phyloP scores from a whole-genome alignment of 2,113 vertebrate genomes.

The Meriones unguiculatus region DNA sequence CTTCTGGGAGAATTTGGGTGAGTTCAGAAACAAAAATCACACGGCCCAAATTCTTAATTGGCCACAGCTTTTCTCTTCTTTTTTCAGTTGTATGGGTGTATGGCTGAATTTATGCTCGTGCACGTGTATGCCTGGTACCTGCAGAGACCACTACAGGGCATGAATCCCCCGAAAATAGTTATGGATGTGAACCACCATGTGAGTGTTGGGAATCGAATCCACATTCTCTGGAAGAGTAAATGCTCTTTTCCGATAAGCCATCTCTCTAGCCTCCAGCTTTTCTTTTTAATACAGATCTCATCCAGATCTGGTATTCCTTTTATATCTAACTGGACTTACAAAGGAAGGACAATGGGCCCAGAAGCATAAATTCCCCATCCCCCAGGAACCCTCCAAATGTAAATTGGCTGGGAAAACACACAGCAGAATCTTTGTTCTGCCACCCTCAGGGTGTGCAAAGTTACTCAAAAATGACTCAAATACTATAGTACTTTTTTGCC shows the following conservation, averaged over 20 bases:
- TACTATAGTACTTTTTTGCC: conserved; percentile 19
- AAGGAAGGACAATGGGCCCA: conserved; percentile 74
- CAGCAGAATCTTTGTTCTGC: conserved; percentile 85
- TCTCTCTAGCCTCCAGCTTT: not conserved
- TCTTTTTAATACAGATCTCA: not conserved
- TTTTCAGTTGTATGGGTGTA: not conserved
- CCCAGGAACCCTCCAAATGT: conserved; percentile 83
- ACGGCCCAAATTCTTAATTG: not conserved
- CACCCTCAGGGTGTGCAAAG: conserved; percentile 78
- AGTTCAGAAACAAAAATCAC: conserved; percentile 44
- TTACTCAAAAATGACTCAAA: conserved; percentile 64
- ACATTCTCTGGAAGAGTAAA: not conserved
- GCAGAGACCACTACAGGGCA: not conserved
- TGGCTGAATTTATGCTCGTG: not conserved
- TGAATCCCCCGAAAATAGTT: not conserved
- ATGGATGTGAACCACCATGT: not conserved
- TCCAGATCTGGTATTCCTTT: not conserved
- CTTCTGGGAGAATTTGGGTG: not conserved
- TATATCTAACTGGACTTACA: conserved; percentile 63
- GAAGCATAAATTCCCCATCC: conserved; percentile 79
- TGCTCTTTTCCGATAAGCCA: not conserved
- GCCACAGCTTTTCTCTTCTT: not conserved
- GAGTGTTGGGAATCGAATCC: not conserved
- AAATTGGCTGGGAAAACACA: conserved; percentile 83
- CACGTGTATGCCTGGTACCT: not conserved